Evolutionary conservation across 2,797 vertebrate genomes (phyloP).

Genomic region (Bryconaethiops microstoma): DNA sequence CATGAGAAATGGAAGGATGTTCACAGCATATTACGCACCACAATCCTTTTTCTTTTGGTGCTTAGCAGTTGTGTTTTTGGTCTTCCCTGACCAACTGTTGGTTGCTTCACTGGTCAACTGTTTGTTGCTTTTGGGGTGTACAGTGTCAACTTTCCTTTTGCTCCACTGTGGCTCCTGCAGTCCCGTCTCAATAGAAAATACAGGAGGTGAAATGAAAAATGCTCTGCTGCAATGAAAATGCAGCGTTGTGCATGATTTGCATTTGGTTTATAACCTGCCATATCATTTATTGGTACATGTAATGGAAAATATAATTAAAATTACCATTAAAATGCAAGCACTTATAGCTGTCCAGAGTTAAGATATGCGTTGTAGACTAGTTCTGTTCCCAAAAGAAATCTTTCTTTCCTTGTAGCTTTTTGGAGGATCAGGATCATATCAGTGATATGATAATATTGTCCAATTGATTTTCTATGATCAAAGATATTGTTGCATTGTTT

Average conservation of each 20-base stretch:
- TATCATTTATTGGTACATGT: constrained; percentile 9
- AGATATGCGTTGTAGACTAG: too few relatives aligned
- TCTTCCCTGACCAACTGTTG: background rate
- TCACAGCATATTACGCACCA: background rate
- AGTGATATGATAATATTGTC: too few relatives aligned
- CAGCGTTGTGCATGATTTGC: background rate
- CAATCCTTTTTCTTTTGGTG: background rate
- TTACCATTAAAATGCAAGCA: too few relatives aligned
- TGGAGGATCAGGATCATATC: too few relatives aligned
- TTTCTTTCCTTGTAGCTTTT: too few relatives aligned
- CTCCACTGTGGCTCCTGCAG: background rate
- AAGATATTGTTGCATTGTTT: too few relatives aligned
- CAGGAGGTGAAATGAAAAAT: background rate
- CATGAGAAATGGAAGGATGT: background rate
- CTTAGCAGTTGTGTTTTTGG: background rate
- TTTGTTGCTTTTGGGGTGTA: background rate
- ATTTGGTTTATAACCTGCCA: background rate
- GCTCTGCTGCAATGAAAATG: background rate
- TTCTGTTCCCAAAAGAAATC: too few relatives aligned
- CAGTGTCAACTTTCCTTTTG: background rate
- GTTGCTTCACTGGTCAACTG: background rate
- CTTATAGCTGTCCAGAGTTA: too few relatives aligned
- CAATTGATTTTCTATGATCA: too few relatives aligned
- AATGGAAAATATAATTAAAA: constrained; percentile 8
- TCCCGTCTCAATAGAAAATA: background rate